These are phyloP conservation scores for Vannuccia rotundouncinata DNA, from an alignment of 2,888 invertebrate genomes.

Conservation along the genomic window DNA sequence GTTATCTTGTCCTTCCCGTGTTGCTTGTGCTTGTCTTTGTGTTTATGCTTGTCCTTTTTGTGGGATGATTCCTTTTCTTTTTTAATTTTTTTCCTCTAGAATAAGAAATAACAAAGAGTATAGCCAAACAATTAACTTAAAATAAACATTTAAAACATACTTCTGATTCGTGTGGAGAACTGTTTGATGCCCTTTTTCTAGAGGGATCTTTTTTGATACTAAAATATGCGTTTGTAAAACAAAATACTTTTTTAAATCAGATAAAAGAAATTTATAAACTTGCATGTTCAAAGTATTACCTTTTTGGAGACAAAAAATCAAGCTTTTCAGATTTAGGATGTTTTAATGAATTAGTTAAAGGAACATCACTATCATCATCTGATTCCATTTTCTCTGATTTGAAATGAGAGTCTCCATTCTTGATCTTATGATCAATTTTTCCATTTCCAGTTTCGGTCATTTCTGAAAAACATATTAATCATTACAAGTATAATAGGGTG, in stretches of 20 bases:
- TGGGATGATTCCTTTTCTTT: conserved; percentile 3
- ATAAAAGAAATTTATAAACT: neutral
- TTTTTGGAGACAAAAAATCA: neutral
- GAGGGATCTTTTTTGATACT: neutral
- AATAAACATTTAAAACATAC: neutral
- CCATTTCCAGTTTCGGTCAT: conserved; percentile 1
- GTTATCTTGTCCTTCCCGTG: neutral
- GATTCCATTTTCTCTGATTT: neutral
- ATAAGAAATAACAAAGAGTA: neutral
- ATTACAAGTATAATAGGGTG: no score
- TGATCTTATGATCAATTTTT: neutral
- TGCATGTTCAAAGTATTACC: neutral
- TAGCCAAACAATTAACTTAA: neutral
- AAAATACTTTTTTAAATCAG: neutral
- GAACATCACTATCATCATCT: neutral
- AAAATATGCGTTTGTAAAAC: neutral
- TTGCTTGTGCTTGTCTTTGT: neutral
- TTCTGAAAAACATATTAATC: neutral
- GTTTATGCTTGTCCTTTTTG: neutral
- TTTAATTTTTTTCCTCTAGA: neutral
- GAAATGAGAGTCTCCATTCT: neutral
- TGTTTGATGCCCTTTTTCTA: neutral
- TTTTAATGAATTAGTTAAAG: no score
- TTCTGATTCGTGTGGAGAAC: neutral
- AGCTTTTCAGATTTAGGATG: neutral